Percentiles rank a stretch among this genome's conserved stretches.
Evolutionary conservation across 53 echinoderm and acorn worm species (phyloP).

Genomic region (Patiria pectinifera): DNA sequence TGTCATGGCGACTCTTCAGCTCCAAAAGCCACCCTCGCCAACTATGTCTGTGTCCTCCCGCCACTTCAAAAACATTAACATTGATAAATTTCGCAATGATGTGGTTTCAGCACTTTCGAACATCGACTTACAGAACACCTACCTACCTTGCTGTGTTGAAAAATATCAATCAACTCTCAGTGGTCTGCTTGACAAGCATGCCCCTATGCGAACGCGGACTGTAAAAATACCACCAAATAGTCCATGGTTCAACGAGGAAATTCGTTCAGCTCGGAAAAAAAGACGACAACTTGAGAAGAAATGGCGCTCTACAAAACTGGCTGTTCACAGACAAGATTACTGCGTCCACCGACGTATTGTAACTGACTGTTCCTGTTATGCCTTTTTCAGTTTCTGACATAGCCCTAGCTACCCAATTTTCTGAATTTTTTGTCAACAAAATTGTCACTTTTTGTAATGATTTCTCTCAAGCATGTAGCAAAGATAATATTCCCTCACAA

Average conservation of each 20-base stretch:
- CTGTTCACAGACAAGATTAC: neutral
- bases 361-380: neutral
- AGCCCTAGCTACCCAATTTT: neutral
- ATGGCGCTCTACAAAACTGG: neutral
- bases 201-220: neutral
- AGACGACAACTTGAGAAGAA: neutral
- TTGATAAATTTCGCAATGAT: neutral
- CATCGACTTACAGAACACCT: neutral
- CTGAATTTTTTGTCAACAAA: conserved; percentile 5
- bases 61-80: no score
- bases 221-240: neutral
- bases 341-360: neutral
- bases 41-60: no score
- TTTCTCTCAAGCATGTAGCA: neutral
- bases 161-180: neutral
- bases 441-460: neutral
- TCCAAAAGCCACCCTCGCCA: no score
- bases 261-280: neutral
- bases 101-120: neutral
- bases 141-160: neutral
- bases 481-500: neutral
- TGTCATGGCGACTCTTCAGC: no score
- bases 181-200: neutral
- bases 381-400: neutral
- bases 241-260: conserved; percentile 28